A percentile compares a stretch with the other conserved stretches of the same genome.
These are phyloP conservation scores for Galerucella pusilla DNA, from an alignment of 2,888 invertebrate species.

Conservation along the genomic window DNA sequence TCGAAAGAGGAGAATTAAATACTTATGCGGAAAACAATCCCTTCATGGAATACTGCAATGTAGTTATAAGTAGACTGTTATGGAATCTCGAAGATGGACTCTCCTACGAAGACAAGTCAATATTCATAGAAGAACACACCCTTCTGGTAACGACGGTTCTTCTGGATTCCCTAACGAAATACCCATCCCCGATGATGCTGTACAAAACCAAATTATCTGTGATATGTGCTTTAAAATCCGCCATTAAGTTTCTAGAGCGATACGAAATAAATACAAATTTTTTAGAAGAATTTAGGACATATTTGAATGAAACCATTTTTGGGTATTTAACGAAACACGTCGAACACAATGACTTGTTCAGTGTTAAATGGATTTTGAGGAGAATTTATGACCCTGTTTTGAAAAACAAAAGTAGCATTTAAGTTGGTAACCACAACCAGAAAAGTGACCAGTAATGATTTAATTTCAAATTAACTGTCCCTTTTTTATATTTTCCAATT, in stretches of 20 bases:
- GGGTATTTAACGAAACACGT: conserved; percentile 50
- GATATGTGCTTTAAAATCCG: conserved; percentile 54
- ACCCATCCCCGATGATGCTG: conserved; percentile 54
- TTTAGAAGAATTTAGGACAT: conserved; percentile 46
- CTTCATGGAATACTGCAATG: conserved; percentile 45
- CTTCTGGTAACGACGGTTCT: conserved; percentile 55
- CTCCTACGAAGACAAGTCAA: conserved; percentile 55
- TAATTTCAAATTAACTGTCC: background rate
- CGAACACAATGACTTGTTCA: conserved; percentile 50
- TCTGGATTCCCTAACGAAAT: conserved; percentile 52
- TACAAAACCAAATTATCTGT: conserved; percentile 54
- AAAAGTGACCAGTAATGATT: background rate
- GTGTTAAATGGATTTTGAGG: conserved; percentile 51
- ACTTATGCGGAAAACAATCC: conserved; percentile 68
- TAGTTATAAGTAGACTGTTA: conserved; percentile 50
- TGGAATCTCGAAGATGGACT: conserved; percentile 54
- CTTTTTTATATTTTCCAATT: too few relatives aligned
- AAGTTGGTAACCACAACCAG: background rate
- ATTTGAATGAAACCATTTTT: conserved; percentile 50
- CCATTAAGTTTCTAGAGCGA: conserved; percentile 51
- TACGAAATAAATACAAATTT: conserved; percentile 48
- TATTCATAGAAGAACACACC: conserved; percentile 58
- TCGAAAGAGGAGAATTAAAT: conserved; percentile 74
- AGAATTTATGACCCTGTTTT: conserved; percentile 51
- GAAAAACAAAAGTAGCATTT: conserved; percentile 8